phyloP scores from a whole-genome alignment of 1,140 invertebrate genomes.

The Lysiphlebus fabarum region DNA sequence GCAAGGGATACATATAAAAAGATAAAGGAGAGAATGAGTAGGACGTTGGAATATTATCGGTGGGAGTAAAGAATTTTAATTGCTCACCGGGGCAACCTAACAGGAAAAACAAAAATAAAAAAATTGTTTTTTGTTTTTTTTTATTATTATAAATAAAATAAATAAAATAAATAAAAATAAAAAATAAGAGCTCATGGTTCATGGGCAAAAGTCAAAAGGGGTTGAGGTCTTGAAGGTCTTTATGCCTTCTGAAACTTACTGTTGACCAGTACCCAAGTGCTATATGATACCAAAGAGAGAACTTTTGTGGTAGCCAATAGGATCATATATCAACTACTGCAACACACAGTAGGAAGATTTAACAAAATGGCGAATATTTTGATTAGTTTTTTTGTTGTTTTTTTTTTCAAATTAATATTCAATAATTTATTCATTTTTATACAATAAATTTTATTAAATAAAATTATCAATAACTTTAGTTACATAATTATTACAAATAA shows the following conservation, averaged over 20 bases:
- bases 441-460: conserved; percentile 18
- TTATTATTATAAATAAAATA: too few species aligned
- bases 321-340: conserved; percentile 54
- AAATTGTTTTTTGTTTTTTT: too few species aligned
- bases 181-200: conserved; percentile 37
- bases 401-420: conserved; percentile 17
- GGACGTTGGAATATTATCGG: conserved; percentile 28
- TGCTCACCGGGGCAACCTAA: conserved; percentile 33
- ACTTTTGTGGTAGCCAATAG: conserved; percentile 51
- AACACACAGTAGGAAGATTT: conserved; percentile 36
- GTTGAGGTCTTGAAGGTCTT: conserved; percentile 37
- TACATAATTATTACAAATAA: conserved; percentile 6
- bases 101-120: conserved; percentile 9
- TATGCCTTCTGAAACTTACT: conserved; percentile 25
- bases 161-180: conserved; percentile 32
- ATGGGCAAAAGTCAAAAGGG: conserved; percentile 39
- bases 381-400: conserved; percentile 16
- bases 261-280: conserved; percentile 42
- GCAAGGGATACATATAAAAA: background rate
- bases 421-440: too few species aligned
- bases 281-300: conserved; percentile 43
- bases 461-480: background rate
- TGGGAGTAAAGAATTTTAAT: conserved; percentile 54
- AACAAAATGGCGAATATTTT: conserved; percentile 52
- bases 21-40: background rate